These are phyloP conservation scores for Gallinago solitaria DNA, from an alignment of 2,797 vertebrate species.

Conservation along the genomic window DNA sequence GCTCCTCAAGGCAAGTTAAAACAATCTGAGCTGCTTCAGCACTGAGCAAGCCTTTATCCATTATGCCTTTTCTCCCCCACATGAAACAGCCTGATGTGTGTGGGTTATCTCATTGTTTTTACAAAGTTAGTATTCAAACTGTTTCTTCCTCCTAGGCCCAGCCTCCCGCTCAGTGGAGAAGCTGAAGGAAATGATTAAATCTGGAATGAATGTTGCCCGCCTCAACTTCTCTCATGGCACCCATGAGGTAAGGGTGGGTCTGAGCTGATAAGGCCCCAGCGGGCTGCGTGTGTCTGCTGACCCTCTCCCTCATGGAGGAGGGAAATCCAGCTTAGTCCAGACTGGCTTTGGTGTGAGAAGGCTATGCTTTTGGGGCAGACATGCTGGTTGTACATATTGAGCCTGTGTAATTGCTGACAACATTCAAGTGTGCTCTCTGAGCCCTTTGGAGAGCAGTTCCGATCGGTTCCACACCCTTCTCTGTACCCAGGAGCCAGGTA, in stretches of 20 bases:
- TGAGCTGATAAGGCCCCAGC: accelerated
- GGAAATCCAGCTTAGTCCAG: background rate
- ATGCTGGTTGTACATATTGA: accelerated
- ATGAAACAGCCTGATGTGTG: background rate
- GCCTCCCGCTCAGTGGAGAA: constrained; percentile 90
- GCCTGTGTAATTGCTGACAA: background rate
- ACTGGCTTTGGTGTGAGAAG: background rate
- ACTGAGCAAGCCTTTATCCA: background rate
- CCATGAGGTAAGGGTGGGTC: constrained; percentile 86
- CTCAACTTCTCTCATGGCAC: constrained; percentile 98
- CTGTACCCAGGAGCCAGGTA: background rate
- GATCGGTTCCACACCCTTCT: background rate
- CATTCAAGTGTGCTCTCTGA: background rate
- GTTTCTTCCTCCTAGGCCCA: constrained; percentile 81
- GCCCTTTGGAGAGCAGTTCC: background rate
- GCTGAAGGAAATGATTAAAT: constrained; percentile 95
- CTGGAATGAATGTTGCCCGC: constrained; percentile 98
- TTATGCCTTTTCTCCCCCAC: background rate
- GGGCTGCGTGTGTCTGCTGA: background rate
- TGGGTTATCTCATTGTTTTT: background rate
- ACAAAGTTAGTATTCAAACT: background rate
- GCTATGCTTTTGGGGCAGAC: background rate
- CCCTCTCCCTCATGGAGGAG: background rate
- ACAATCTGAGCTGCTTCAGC: background rate
- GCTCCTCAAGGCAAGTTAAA: background rate